Evolutionary conservation across 2,113 vertebrate genomes (phyloP).

Genomic region (Romanogobio albipinnatus): DNA sequence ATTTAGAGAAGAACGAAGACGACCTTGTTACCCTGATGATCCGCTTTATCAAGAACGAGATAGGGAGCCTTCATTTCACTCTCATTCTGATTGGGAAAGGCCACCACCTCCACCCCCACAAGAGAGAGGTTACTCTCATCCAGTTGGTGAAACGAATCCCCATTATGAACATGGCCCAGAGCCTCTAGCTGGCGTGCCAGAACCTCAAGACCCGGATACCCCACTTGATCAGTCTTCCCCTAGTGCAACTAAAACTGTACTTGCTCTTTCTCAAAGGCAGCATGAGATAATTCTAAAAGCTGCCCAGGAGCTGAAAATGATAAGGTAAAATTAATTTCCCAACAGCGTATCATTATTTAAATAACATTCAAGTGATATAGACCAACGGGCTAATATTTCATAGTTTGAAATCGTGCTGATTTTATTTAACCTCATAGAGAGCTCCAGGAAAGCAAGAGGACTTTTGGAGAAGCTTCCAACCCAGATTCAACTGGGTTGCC

Average conservation of each 20-base stretch:
- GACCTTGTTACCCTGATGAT: constrained; percentile 85
- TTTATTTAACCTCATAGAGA: constrained; percentile 64
- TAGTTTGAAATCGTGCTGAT: neutral
- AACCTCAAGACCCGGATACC: constrained; percentile 74
- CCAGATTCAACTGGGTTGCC: constrained; percentile 56
- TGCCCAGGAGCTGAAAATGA: constrained; percentile 97
- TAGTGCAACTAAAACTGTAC: constrained; percentile 75
- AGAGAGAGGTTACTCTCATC: constrained; percentile 68
- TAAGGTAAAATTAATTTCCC: constrained; percentile 78
- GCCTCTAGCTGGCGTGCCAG: constrained; percentile 57
- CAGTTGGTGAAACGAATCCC: constrained; percentile 68
- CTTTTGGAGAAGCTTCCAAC: constrained; percentile 56
- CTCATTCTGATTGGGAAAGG: constrained; percentile 85
- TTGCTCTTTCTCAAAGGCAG: constrained; percentile 96
- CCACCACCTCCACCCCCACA: constrained; percentile 65
- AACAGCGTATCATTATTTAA: neutral
- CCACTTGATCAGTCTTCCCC: constrained; percentile 75
- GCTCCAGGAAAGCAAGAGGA: constrained; percentile 69
- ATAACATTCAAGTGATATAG: too few species aligned
- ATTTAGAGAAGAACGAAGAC: constrained; percentile 83
- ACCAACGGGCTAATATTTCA: neutral
- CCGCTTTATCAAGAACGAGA: constrained; percentile 76
- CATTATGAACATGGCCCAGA: constrained; percentile 78
- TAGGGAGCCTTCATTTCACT: constrained; percentile 79
- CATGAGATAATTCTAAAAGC: constrained; percentile 99